Evolutionary conservation across 2,888 invertebrate species (phyloP).

Genomic region (Spodoptera littoralis): DNA sequence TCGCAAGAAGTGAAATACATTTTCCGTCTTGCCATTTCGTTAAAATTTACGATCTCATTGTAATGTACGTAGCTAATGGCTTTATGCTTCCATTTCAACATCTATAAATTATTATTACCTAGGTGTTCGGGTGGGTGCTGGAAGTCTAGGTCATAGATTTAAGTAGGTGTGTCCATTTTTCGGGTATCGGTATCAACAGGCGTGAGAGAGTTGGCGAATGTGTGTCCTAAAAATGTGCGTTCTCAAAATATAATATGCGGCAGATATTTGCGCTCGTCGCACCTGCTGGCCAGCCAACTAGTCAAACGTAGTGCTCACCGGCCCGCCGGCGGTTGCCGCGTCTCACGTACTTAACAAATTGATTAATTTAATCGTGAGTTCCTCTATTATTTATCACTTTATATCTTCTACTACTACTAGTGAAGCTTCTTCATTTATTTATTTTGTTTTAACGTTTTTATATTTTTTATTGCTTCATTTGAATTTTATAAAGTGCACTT

Average conservation of each 20-base stretch:
- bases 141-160: conserved; percentile 53
- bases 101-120: conserved; percentile 55
- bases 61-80: conserved; percentile 60
- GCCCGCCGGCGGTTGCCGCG: conserved; percentile 65
- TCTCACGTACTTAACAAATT: conserved; percentile 62
- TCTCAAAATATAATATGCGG: conserved; percentile 82
- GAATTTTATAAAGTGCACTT: conserved; percentile 1
- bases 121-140: conserved; percentile 32
- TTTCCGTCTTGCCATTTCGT: conserved; percentile 57
- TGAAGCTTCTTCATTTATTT: neutral
- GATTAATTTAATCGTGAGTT: conserved; percentile 73
- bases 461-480: neutral
- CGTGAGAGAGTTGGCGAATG: conserved; percentile 66
- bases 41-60: conserved; percentile 60
- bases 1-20: conserved; percentile 64
- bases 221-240: conserved; percentile 72
- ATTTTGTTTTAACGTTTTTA: conserved; percentile 9
- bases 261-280: conserved; percentile 72
- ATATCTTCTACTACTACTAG: neutral
- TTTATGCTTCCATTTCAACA: conserved; percentile 58
- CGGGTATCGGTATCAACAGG: conserved; percentile 38
- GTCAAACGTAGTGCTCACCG: conserved; percentile 73
- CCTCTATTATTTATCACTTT: conserved; percentile 45
- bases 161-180: conserved; percentile 46
- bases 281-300: conserved; percentile 77